A percentile compares a stretch with the other conserved stretches of the same genome.
Conservation (phyloP, 2,888 invertebrate genomes). For the Notocelia uddmanniana region DNA sequence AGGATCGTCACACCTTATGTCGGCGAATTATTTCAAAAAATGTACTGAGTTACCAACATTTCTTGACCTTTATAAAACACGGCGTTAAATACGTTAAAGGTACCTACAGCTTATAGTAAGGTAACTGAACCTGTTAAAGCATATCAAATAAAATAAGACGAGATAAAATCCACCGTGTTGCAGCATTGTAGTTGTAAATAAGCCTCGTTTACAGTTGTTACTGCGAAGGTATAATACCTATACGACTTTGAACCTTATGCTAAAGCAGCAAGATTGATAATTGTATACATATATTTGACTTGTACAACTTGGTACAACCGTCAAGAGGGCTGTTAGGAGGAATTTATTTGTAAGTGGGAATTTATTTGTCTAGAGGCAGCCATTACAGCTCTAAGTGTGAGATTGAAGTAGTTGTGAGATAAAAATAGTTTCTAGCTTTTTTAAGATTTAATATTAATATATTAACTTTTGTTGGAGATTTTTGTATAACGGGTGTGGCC, state of each 20-base stretch:
- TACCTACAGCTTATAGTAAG: neutral
- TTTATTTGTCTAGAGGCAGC: slow-evolving; percentile 21
- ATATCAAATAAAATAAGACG: neutral
- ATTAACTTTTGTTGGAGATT: too few species aligned
- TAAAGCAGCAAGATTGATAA: neutral
- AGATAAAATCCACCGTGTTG: neutral
- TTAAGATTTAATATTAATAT: neutral
- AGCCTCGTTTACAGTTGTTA: neutral
- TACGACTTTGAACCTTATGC: neutral
- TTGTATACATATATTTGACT: neutral
- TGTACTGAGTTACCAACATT: too few species aligned
- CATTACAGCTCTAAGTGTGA: neutral
- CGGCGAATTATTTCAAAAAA: too few species aligned
- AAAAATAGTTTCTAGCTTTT: neutral
- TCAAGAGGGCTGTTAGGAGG: slow-evolving; percentile 15
- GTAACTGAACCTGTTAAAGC: neutral
- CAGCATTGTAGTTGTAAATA: neutral
- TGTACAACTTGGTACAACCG: neutral
- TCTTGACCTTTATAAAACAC: too few species aligned
- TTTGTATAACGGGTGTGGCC: too few species aligned
- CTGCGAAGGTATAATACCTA: neutral
- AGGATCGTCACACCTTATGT: too few species aligned
- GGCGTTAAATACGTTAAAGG: too few species aligned
- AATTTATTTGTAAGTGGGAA: slow-evolving; percentile 16
- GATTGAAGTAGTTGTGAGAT: neutral